phyloP scores from a whole-genome alignment of 2,113 vertebrate species.

The Micromys minutus region DNA sequence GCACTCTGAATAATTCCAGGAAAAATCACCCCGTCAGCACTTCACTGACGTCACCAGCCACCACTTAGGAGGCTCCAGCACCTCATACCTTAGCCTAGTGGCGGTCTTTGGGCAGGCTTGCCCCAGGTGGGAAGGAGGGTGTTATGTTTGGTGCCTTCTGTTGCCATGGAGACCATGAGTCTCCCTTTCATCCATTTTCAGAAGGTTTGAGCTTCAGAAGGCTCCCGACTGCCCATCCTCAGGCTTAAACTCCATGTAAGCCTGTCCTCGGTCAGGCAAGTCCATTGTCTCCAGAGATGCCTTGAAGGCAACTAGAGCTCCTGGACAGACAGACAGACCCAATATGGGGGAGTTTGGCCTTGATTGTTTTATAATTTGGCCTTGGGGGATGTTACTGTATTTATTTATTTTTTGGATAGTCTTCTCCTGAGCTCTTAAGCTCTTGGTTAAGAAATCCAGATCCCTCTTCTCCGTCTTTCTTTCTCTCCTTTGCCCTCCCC shows the following conservation, averaged over 20 bases:
- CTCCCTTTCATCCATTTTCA: not conserved
- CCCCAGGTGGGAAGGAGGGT: not conserved
- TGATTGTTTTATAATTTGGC: not conserved
- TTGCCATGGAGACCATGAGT: not conserved
- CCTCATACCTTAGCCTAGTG: not conserved
- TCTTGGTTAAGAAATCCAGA: conserved; percentile 49
- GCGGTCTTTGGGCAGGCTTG: not conserved
- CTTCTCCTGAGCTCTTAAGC: conserved; percentile 35
- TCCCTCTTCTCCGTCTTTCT: not conserved
- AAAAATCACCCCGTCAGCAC: conserved; percentile 80
- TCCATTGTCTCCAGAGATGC: not conserved
- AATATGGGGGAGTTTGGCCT: not conserved
- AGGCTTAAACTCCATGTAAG: not conserved
- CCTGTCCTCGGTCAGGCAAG: not conserved
- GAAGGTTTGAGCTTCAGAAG: not conserved
- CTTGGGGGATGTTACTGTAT: not conserved
- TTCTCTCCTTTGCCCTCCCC: not conserved
- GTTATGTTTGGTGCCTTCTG: not conserved
- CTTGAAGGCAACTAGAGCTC: not conserved
- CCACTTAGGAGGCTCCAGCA: conserved; percentile 58
- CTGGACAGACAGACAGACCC: not conserved
- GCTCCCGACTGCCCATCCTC: not conserved
- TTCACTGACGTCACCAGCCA: conserved; percentile 81
- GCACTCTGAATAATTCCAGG: conserved; percentile 76
- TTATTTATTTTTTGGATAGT: conserved; percentile 15